Conservation (phyloP, 2,113 vertebrate species). For the Menidia beryllina region DNA sequence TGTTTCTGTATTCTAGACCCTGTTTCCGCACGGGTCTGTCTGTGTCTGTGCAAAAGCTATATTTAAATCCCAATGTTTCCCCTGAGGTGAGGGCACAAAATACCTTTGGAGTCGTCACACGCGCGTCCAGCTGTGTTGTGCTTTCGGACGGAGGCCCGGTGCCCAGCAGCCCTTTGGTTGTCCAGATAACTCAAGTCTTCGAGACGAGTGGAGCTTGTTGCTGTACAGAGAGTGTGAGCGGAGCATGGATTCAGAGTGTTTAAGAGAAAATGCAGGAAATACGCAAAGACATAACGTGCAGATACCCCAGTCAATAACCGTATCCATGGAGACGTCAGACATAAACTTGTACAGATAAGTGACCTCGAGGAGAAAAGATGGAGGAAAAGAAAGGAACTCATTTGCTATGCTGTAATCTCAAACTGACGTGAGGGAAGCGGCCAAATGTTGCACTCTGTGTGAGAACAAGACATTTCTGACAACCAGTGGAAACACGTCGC, state of each 20-base stretch:
- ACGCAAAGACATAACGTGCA: slow-evolving; percentile 41
- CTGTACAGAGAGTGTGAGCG: slow-evolving; percentile 71
- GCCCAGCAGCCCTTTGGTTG: slow-evolving; percentile 86
- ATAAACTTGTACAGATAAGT: slow-evolving; percentile 46
- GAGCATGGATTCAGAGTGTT: slow-evolving; percentile 28
- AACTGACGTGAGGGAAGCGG: slow-evolving; percentile 27
- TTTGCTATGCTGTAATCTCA: slow-evolving; percentile 16
- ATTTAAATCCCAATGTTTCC: slow-evolving; percentile 12
- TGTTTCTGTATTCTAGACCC: background rate
- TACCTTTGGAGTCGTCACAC: slow-evolving; percentile 89
- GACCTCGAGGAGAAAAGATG: slow-evolving; percentile 53
- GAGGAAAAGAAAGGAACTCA: slow-evolving; percentile 21
- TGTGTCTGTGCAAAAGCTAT: slow-evolving; percentile 17
- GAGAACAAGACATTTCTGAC: slow-evolving; percentile 25
- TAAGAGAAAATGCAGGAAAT: slow-evolving; percentile 40
- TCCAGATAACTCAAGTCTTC: slow-evolving; percentile 95
- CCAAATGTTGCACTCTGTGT: slow-evolving; percentile 45
- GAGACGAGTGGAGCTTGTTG: slow-evolving; percentile 94
- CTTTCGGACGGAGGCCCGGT: slow-evolving; percentile 90
- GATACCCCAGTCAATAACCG: slow-evolving; percentile 52
- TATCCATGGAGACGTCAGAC: slow-evolving; percentile 69
- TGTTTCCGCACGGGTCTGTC: slow-evolving; percentile 13
- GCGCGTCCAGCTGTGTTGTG: slow-evolving; percentile 86
- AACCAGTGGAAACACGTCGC: slow-evolving; percentile 29
- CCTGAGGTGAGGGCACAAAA: slow-evolving; percentile 14